Evolutionary conservation across 2,888 invertebrate genomes (phyloP).

Genomic region (Trichogramma evanescens): DNA sequence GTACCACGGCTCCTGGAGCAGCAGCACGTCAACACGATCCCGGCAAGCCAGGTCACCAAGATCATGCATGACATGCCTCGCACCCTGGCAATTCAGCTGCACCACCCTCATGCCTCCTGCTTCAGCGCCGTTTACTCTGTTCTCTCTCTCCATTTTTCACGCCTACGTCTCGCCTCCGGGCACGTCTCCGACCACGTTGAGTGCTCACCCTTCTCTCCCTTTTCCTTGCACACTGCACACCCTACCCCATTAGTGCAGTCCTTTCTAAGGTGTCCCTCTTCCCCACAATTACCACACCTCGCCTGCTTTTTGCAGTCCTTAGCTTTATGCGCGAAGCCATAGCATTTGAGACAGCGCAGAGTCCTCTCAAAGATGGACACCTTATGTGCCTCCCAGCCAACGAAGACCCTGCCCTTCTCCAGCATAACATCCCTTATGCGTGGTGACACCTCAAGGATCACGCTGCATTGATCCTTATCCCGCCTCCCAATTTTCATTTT

Average conservation of each 20-base stretch:
- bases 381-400: neutral
- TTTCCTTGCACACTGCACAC: neutral
- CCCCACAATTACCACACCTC: slow-evolving; percentile 10
- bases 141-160: neutral
- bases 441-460: slow-evolving; percentile 3
- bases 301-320: slow-evolving; percentile 1
- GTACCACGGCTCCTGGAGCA: slow-evolving; percentile 13
- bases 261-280: slow-evolving; percentile 1
- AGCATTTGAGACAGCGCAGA: slow-evolving; percentile 6
- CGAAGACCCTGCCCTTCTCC: slow-evolving; percentile 4
- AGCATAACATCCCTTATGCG: slow-evolving; percentile 7
- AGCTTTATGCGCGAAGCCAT: neutral
- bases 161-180: neutral
- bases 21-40: slow-evolving; percentile 1
- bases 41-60: neutral
- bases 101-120: neutral
- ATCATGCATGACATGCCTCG: slow-evolving; percentile 14
- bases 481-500: neutral
- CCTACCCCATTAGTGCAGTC: neutral
- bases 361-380: neutral
- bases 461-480: neutral
- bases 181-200: neutral
- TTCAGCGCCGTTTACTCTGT: neutral
- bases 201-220: neutral
- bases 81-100: slow-evolving; percentile 12